Conservation (phyloP, 2,797 vertebrate species). For the Parauchenoglanis punctatus region DNA sequence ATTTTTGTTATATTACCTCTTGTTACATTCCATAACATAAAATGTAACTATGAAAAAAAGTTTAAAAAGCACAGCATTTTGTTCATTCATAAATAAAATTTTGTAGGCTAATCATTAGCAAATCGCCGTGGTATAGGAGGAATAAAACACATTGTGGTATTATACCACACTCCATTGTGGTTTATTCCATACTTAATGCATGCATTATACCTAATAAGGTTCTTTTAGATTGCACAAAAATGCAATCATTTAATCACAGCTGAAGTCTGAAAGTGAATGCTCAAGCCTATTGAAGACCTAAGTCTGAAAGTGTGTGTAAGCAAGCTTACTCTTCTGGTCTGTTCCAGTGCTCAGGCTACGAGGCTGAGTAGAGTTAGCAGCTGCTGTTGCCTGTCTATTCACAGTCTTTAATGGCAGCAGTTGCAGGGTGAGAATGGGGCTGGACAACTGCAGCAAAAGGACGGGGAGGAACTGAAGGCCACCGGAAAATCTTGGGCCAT, state of each 20-base stretch:
- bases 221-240: neutral
- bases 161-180: neutral
- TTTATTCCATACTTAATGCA: neutral
- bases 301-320: neutral
- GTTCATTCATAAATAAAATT: neutral
- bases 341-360: conserved; percentile 18
- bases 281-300: neutral
- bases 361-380: conserved; percentile 55
- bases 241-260: neutral
- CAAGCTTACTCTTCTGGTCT: conserved; percentile 1
- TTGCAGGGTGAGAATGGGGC: conserved; percentile 66
- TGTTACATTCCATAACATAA: neutral
- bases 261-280: neutral
- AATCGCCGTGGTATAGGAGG: neutral
- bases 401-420: conserved; percentile 68
- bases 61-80: neutral
- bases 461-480: conserved; percentile 57
- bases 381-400: conserved; percentile 73
- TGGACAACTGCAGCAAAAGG: conserved; percentile 65
- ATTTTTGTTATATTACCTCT: neutral
- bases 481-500: conserved; percentile 65
- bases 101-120: neutral
- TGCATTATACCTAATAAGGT: neutral
- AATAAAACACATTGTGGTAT: neutral
- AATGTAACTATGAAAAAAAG: neutral